phyloP scores from a whole-genome alignment of 1,140 invertebrate species.

The Pemphigus obesinymphae region DNA sequence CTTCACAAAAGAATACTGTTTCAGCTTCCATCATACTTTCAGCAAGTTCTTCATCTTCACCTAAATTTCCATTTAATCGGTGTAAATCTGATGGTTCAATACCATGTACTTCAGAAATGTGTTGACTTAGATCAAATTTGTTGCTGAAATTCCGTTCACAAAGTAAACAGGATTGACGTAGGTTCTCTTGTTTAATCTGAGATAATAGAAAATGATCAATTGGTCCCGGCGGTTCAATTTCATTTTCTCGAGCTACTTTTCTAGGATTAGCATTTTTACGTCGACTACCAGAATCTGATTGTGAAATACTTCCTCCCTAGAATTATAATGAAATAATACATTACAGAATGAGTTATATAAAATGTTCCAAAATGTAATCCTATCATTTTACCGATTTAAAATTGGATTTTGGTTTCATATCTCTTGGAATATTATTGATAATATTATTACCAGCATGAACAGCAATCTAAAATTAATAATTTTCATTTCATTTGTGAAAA shows the following conservation, averaged over 20 bases:
- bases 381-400: background rate
- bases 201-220: constrained; percentile 9
- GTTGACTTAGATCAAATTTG: constrained; percentile 52
- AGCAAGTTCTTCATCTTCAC: constrained; percentile 42
- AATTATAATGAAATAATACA: background rate
- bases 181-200: constrained; percentile 14
- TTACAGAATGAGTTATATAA: background rate
- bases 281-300: constrained; percentile 42
- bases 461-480: constrained; percentile 14
- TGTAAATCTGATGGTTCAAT: constrained; percentile 50
- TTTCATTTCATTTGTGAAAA: background rate
- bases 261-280: constrained; percentile 48
- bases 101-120: constrained; percentile 53
- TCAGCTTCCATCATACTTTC: constrained; percentile 49
- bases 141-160: constrained; percentile 53
- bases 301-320: constrained; percentile 11
- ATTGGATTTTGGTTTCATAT: background rate
- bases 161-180: constrained; percentile 49
- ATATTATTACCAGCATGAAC: constrained; percentile 10
- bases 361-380: background rate
- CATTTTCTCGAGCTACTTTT: constrained; percentile 46
- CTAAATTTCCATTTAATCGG: constrained; percentile 17
- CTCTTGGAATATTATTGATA: constrained; percentile 23
- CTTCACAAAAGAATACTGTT: constrained; percentile 54
- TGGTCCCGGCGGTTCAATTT: background rate